A percentile compares a stretch with the other conserved stretches of the same genome.
These are phyloP conservation scores for Lontra canadensis DNA, from an alignment of 2,113 vertebrate species.

Conservation along the genomic window DNA sequence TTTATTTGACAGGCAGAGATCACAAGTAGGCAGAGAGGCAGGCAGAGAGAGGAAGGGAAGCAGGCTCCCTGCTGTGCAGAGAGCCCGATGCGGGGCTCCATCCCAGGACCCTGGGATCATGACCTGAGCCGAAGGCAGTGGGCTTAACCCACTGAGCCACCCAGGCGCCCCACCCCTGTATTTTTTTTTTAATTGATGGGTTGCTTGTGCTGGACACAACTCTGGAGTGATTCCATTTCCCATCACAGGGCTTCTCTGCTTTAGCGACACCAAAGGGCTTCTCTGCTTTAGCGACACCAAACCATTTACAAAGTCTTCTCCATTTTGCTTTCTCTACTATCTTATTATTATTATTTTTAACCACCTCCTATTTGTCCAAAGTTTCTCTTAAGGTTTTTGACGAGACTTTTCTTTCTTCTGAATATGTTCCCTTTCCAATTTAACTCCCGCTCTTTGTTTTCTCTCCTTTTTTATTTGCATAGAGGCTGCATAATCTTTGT, in stretches of 20 bases:
- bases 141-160: no score
- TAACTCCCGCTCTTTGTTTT: neutral
- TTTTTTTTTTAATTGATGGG: neutral
- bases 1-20: no score
- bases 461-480: neutral
- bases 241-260: neutral
- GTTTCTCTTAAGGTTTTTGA: neutral
- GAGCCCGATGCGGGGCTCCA: no score
- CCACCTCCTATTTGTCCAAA: neutral
- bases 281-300: neutral
- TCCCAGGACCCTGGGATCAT: no score
- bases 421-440: neutral
- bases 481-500: neutral
- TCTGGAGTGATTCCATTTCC: neutral
- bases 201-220: no score
- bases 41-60: no score
- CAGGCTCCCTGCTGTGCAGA: no score
- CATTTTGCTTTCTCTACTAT: neutral
- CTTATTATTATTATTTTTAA: neutral
- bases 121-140: no score
- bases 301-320: neutral
- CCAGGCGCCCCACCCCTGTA: neutral
- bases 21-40: no score
- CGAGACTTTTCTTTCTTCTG: neutral
- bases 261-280: neutral